Evolutionary conservation across 2,113 vertebrate species (phyloP), one percentile per base, ranked within the genome.

Genomic region (Austrofundulus limnaeus): DNA sequence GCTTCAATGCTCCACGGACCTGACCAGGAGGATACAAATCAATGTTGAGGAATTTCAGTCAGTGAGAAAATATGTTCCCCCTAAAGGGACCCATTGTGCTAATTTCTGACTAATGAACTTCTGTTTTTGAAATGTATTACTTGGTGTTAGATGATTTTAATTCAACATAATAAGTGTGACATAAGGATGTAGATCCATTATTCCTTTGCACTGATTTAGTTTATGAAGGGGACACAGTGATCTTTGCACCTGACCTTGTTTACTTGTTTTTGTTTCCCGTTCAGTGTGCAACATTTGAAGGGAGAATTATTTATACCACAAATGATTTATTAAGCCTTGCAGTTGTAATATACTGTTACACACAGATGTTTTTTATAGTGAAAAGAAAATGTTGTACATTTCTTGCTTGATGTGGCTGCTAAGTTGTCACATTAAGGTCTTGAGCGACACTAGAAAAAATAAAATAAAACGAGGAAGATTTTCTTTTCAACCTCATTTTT

Each of bases 1-100:
- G 90, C 76, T 88, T 92, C 45, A 92, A 41, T 2, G 87, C 90
- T 24, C 86, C 88, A 8, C 85, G 89, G 3, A 92, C 81, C 92
- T 92, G 25, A 48, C 19, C 7, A 2, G 1, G 39, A 34, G 15
- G 37, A 64, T 37, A 45, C 16, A 58, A 16, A 41, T 59, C 28
- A 67, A 16, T 37, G 13, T 45, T 23, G 11, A 60, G 43, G 20
- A 39, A n/a, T 19, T 14, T 11, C 20, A 23, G 11, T 23, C 5
- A 48, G 12, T 4, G 2, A 2, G 20, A 11, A 23, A n/a, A 45
- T 45, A 10, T 8, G 31, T 34, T 34, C 8, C 4, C 31, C 5
- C 8, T 8, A 34, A 34, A 10, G 28, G 28, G 28, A 28, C 7
- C 28, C 10, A 34, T 34, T 34, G 10, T 34, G 31, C 8, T 34